These are phyloP conservation scores for Anolis sagrei DNA, from an alignment of 2,113 vertebrate genomes.

Conservation along the genomic window DNA sequence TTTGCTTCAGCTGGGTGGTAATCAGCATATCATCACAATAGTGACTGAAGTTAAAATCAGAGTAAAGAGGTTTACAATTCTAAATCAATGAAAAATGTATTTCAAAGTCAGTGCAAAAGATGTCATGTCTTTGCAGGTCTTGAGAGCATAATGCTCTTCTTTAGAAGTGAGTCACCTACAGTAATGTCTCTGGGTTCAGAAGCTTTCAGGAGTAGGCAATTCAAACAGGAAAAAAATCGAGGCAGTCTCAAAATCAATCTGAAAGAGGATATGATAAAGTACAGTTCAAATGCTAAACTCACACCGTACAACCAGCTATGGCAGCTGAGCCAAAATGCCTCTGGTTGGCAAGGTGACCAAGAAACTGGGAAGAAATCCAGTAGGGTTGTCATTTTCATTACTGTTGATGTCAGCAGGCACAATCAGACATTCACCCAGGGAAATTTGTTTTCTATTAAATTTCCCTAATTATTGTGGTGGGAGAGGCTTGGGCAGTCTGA, in stretches of 20 bases:
- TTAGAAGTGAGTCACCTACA: background rate
- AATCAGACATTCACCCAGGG: slow-evolving; percentile 23
- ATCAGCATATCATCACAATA: background rate
- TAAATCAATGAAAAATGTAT: background rate
- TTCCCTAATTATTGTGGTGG: slow-evolving; percentile 52
- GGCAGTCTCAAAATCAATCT: background rate
- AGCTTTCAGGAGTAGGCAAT: background rate
- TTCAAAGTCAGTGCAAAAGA: background rate
- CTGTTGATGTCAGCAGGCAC: slow-evolving; percentile 48
- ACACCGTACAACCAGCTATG: background rate
- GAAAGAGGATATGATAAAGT: slow-evolving; percentile 5
- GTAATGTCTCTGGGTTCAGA: background rate
- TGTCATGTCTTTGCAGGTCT: background rate
- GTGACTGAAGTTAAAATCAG: background rate
- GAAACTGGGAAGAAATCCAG: slow-evolving; percentile 34
- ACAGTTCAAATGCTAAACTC: background rate
- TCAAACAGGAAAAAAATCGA: background rate
- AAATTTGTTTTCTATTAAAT: slow-evolving; percentile 54
- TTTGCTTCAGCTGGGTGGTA: background rate
- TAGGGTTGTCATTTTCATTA: slow-evolving; percentile 39
- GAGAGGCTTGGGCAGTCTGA: slow-evolving; percentile 38
- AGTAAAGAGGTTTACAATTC: background rate
- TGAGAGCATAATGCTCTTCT: background rate
- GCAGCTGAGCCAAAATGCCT: slow-evolving; percentile 6
- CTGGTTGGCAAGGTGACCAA: slow-evolving; percentile 24